These are phyloP conservation scores for Acanthosepion esculentum DNA, from an alignment of 2,888 invertebrate species.

Conservation along the genomic window DNA sequence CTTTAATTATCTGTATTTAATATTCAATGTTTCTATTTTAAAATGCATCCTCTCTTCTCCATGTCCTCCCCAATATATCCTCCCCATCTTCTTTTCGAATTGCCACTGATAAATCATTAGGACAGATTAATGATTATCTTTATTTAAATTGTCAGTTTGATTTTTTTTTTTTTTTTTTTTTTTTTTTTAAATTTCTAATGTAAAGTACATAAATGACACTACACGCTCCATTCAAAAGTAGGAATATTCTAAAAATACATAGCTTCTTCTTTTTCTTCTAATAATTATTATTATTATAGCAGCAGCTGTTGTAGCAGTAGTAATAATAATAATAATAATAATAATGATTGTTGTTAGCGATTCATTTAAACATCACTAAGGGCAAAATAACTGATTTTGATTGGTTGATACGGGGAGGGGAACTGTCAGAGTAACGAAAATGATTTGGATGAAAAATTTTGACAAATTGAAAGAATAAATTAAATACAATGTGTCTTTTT, in stretches of 20 bases:
- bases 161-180: too few species aligned
- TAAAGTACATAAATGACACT: not conserved
- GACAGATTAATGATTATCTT: not conserved
- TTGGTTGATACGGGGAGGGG: not conserved
- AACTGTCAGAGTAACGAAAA: not conserved
- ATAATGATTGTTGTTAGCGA: not conserved
- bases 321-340: too few species aligned
- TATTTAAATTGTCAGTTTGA: too few species aligned
- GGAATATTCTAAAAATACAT: not conserved
- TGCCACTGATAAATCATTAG: not conserved
- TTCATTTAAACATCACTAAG: not conserved
- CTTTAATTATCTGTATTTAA: not conserved
- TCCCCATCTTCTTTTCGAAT: not conserved
- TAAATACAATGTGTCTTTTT: not conserved
- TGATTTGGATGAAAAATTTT: not conserved
- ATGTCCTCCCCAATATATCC: not conserved
- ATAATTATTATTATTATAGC: not conserved
- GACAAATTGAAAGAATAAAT: not conserved
- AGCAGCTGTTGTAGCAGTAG: too few species aligned
- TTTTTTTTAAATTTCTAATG: not conserved
- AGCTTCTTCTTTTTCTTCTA: not conserved
- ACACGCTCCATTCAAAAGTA: not conserved
- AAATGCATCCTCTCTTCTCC: not conserved
- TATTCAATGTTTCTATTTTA: slow-evolving; percentile 1
- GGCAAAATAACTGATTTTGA: not conserved